Conservation (phyloP, 2,888 invertebrate genomes). For the Villa cingulata region DNA sequence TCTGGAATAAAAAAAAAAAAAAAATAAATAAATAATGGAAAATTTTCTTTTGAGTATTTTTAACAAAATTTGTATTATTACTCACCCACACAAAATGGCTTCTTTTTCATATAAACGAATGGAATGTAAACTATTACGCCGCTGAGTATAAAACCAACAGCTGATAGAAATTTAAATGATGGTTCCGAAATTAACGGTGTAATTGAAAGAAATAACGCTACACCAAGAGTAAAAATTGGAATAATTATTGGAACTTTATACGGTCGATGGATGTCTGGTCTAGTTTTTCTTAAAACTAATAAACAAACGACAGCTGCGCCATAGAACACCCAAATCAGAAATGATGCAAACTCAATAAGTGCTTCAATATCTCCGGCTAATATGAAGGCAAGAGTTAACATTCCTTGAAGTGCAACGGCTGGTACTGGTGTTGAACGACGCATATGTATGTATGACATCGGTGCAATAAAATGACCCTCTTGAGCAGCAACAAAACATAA, state of each 20-base stretch:
- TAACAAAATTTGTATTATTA: conserved; percentile 6
- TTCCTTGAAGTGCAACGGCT: conserved; percentile 61
- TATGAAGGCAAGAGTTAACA: conserved; percentile 57
- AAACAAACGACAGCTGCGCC: conserved; percentile 69
- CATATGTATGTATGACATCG: conserved; percentile 65
- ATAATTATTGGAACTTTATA: conserved; percentile 60
- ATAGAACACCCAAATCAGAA: conserved; percentile 79
- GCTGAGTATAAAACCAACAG: conserved; percentile 52
- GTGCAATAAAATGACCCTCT: conserved; percentile 65
- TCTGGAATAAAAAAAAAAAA: conserved; percentile 39
- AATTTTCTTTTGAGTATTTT: background rate
- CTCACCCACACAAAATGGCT: conserved; percentile 52
- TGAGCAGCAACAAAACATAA: conserved; percentile 72
- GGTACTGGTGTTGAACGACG: conserved; percentile 63
- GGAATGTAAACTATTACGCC: conserved; percentile 60
- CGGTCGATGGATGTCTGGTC: conserved; percentile 51
- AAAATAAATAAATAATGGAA: no score
- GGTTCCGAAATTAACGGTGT: conserved; percentile 65
- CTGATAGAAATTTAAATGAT: conserved; percentile 61
- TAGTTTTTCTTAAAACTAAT: conserved; percentile 56
- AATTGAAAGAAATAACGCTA: conserved; percentile 58
- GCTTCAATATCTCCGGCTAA: conserved; percentile 57
- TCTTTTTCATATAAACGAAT: conserved; percentile 56
- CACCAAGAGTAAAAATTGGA: conserved; percentile 55
- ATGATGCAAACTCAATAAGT: conserved; percentile 74